Base-by-base conservation (phyloP, 2,888 invertebrate species). In the Drosophila prostipennis region DNA sequence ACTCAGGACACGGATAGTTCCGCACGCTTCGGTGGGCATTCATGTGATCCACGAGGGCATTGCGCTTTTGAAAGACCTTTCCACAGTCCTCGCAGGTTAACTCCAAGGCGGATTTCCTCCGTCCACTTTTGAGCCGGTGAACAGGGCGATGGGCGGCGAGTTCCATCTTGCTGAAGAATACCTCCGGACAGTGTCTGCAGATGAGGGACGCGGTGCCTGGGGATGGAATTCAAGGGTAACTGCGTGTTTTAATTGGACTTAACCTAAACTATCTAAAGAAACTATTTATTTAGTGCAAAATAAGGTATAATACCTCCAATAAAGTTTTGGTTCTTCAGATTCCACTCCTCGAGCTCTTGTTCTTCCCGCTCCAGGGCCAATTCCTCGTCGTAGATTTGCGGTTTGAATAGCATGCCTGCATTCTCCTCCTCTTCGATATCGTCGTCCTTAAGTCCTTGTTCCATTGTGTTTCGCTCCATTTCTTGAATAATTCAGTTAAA, bases 31-130 rank as follows among this genome's bases (percentile, higher is more conserved):
- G 97, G 74, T 97, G 97, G 3, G 94, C 96, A 34, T 96, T 92
- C 90, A 95, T 95, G 78, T 97, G 97, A 90, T 96, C 96, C n/a
- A 94, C 91, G 1, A 97, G 95, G 89, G 96, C 96, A 0, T 96
- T 39, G 6, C 37, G 49, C 0, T 42, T 29, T 5, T 56, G 42
- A 1, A 69, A 69, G 8, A 34, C 5, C 8, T 58, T 69, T 19
- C 72, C 71, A 16, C 68, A 69, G 0, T 32, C 34, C 4, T 48
- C 39, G 40, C 72, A 71, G 14, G 26, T 26, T 2, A 11, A 26
- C 4, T 6, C 29, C 8, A 23, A 10, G 3, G 3, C 3, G 32
- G 46, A 11, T 5, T 14, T 46, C 3, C 2, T 6, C 32, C 16
- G 14, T 1, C 6, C 10, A 11, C 14, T 6, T 11, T 16, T 14